phyloP scores from a whole-genome alignment of 2,797 vertebrate species.

The Sebastes kiyomatsui region DNA sequence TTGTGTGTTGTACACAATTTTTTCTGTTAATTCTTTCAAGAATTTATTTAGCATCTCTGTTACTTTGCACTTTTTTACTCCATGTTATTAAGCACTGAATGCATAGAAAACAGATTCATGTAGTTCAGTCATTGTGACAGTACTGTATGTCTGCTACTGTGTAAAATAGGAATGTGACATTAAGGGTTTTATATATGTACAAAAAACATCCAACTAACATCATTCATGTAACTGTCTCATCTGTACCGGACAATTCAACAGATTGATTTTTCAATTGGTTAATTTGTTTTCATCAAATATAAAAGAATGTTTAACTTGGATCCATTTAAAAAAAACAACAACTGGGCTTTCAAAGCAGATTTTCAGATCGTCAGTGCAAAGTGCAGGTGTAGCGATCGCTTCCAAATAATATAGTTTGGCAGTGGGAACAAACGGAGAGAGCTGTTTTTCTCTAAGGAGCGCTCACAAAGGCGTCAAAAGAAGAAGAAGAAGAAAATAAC shows the following conservation, averaged over 20 bases:
- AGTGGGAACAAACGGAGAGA: not conserved
- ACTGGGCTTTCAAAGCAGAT: not conserved
- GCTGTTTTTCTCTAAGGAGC: not conserved
- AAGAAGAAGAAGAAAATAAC: not conserved
- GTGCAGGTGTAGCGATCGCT: not conserved
- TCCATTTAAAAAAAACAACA: not conserved
- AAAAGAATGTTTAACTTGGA: not conserved
- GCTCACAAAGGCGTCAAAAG: not conserved
- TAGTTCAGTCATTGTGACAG: slow-evolving; percentile 3
- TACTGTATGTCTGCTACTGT: slow-evolving; percentile 2
- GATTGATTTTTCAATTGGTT: not conserved
- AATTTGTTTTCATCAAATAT: not conserved
- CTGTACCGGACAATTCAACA: not conserved
- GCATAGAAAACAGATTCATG: slow-evolving; percentile 7
- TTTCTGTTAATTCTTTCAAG: slow-evolving; percentile 1
- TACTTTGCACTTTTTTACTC: slow-evolving; percentile 10
- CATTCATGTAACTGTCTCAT: not conserved
- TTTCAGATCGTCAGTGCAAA: not conserved
- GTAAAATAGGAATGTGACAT: slow-evolving; percentile 18
- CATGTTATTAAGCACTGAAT: slow-evolving; percentile 7
- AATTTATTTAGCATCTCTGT: not conserved
- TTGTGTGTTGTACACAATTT: slow-evolving; percentile 16
- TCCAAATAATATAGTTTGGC: not conserved
- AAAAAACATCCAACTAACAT: not conserved
- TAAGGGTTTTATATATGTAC: slow-evolving; percentile 3